phyloP scores from a whole-genome alignment of 1,140 invertebrate genomes.

The Meteorus sp. region DNA sequence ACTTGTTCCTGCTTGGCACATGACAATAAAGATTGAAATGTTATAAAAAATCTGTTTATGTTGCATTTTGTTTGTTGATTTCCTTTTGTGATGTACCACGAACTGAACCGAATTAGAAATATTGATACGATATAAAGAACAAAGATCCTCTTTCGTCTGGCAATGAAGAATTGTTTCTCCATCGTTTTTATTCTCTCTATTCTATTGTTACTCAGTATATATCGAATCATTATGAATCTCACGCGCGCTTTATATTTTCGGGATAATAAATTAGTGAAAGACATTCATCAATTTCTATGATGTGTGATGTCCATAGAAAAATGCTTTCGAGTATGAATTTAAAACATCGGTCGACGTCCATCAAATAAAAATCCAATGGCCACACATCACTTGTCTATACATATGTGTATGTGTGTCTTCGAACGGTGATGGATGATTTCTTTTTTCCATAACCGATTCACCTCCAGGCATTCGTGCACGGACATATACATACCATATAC shows the following conservation, averaged over 20 bases:
- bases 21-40: too few species aligned
- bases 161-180: neutral
- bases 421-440: conserved; percentile 55
- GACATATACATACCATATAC: too few species aligned
- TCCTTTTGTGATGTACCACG: too few species aligned
- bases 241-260: conserved; percentile 45
- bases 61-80: too few species aligned
- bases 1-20: too few species aligned
- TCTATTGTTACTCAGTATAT: conserved; percentile 11
- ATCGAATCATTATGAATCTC: conserved; percentile 50
- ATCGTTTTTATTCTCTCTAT: neutral
- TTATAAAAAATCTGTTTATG: too few species aligned
- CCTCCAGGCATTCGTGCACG: neutral
- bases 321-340: conserved; percentile 38
- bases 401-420: too few species aligned
- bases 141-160: too few species aligned
- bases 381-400: too few species aligned
- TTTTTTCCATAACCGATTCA: conserved; percentile 32
- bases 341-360: conserved; percentile 52
- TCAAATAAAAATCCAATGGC: conserved; percentile 35
- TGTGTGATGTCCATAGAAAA: conserved; percentile 43
- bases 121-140: conserved; percentile 6
- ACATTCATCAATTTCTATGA: conserved; percentile 56
- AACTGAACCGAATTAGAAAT: too few species aligned
- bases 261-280: conserved; percentile 57